Percentiles rank a stretch among this genome's conserved stretches.
phyloP scores from a whole-genome alignment of 2,113 vertebrate species.

The Alethe castanea region DNA sequence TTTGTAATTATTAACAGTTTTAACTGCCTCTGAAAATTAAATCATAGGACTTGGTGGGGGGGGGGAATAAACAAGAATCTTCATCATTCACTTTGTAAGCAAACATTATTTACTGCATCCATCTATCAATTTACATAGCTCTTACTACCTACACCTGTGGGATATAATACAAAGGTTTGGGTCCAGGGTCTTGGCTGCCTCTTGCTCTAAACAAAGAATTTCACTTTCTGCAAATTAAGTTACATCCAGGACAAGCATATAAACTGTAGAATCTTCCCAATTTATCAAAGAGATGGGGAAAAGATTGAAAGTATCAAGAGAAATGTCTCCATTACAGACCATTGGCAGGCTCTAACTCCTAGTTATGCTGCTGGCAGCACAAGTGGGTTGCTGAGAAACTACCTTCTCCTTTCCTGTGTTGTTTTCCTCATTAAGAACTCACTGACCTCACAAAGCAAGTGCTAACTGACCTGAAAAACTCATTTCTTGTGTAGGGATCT shows the following conservation, averaged over 20 bases:
- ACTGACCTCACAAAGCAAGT: background rate
- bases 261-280: background rate
- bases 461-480: conserved; percentile 39
- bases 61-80: background rate
- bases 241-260: background rate
- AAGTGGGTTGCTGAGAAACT: conserved; percentile 24
- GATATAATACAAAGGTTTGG: background rate
- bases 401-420: background rate
- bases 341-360: background rate
- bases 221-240: background rate
- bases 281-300: background rate
- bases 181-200: background rate
- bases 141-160: background rate
- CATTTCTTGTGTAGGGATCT: background rate
- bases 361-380: background rate
- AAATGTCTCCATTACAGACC: background rate
- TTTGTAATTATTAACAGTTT: background rate
- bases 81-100: background rate
- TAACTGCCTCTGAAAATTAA: background rate
- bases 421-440: background rate
- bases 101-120: background rate
- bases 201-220: background rate
- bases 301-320: background rate
- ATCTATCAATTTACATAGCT: background rate
- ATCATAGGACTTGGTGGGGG: background rate